Conservation (phyloP, 2,113 vertebrate genomes). For the Barnardius zonarius region DNA sequence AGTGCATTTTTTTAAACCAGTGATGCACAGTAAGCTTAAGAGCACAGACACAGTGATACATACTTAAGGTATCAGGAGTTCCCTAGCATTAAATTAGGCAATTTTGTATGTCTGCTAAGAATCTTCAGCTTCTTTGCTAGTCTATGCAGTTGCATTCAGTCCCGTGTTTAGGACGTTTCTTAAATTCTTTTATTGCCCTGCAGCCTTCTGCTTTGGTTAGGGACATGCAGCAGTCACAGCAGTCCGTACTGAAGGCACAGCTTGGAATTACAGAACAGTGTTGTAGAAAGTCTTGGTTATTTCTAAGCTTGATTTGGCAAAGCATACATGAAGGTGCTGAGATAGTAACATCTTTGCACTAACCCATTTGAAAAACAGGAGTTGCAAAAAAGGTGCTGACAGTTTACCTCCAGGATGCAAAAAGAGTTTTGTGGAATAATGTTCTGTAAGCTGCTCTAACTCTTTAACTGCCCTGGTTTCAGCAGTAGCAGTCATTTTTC, state of each 20-base stretch:
- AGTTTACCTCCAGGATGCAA: not conserved
- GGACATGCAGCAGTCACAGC: not conserved
- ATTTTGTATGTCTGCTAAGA: not conserved
- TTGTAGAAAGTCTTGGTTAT: not conserved
- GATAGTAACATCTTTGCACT: not conserved
- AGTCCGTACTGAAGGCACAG: not conserved
- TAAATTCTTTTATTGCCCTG: not conserved
- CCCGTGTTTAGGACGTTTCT: not conserved
- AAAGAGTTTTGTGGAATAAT: not conserved
- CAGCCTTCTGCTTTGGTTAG: not conserved
- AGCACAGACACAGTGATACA: not conserved
- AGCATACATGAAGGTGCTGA: not conserved
- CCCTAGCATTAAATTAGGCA: not conserved
- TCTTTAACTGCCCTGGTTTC: not conserved
- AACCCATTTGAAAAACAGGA: not conserved
- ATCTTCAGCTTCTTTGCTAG: not conserved
- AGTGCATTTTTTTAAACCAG: not conserved
- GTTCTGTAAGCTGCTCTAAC: not conserved
- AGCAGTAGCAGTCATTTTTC: not conserved
- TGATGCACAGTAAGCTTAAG: not conserved
- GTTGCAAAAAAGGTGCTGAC: not conserved
- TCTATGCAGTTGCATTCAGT: not conserved
- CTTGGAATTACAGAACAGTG: not conserved
- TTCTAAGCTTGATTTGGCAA: not conserved
- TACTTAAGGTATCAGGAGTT: not conserved